Percentiles rank a stretch among this genome's conserved stretches.
Conservation (phyloP, 2,797 vertebrate species). For the Anomalospiza imberbis region DNA sequence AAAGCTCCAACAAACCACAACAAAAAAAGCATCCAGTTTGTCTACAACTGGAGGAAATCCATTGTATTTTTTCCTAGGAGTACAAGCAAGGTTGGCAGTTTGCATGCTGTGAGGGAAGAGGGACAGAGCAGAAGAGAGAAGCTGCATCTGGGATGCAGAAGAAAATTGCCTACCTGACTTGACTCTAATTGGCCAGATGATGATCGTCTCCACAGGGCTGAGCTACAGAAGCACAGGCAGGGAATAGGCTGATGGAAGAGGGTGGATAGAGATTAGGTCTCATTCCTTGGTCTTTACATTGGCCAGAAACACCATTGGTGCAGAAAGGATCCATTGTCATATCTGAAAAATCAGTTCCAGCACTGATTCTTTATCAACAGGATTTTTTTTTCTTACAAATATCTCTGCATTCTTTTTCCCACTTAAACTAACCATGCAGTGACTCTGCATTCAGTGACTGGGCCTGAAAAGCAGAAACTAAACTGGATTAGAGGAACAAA, state of each 20-base stretch:
- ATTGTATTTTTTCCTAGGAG: neutral
- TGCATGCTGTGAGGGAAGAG: neutral
- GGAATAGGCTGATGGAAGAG: neutral
- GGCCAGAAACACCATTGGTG: neutral
- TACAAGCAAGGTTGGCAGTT: fast-evolving
- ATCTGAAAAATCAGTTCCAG: neutral
- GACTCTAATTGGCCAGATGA: neutral
- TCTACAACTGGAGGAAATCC: neutral
- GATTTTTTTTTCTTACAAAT: neutral
- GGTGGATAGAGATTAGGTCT: neutral
- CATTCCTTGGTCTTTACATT: neutral
- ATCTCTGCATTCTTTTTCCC: neutral
- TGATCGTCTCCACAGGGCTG: neutral
- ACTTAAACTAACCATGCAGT: neutral
- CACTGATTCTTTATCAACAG: neutral
- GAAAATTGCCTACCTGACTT: neutral
- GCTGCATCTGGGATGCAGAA: neutral
- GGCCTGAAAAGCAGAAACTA: neutral
- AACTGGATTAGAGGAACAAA: neutral
- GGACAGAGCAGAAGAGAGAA: neutral
- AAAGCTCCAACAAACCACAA: neutral
- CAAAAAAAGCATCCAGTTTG: neutral
- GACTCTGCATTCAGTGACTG: neutral
- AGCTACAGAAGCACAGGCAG: neutral
- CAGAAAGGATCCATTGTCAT: neutral